Evolutionary conservation across 2,888 invertebrate species (phyloP), one percentile per base, ranked within the genome.

Genomic region (Periphyllus acericola): DNA sequence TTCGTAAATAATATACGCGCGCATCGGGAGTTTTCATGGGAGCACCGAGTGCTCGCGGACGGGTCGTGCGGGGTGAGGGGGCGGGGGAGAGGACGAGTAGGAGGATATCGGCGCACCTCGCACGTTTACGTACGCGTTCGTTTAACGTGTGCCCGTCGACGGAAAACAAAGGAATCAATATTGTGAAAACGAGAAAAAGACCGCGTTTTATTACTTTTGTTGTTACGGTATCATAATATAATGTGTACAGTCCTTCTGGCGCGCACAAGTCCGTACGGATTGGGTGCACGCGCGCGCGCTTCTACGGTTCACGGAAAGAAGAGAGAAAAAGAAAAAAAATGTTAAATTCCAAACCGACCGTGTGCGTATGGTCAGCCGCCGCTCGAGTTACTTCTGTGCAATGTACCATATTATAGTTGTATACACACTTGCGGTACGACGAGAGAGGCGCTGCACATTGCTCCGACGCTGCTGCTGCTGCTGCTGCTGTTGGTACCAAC

Each of bases 91-190:
- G 14, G 14, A 14, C 1, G 11, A 46, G 46, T 14, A 46, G 11
- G 11, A 46, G 46, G 14, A 46, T 46, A 46, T 11, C 14, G 46
- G 46, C 46, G 55, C 3, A 55, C 60, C 25, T 6, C 60, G 60
- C 60, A 25, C 60, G 21, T 60, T 60, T 21, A 21, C n/a, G n/a
- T 55, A 55, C 17, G 21, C 21, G 55, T 55, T 5, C 55, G 21
- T 55, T 3, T 25, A 6, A 25, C 46, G n/a, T 19, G 21, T 60
- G 21, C 60, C 5, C 52, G 46, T 71, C 32, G 72, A 83, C 34
- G 34, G 25, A 83, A 72, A 82, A 82, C 82, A 72, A 82, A 72
- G 52, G 82, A 82, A 52, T 34, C 71, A 82, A 46, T 82, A 52
- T 32, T 4, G 14, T 55, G 21, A 60, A 55, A 79, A 60, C 68